Evolutionary conservation across 1,140 invertebrate genomes (phyloP).

Genomic region (Drosophila pallidifrons): DNA sequence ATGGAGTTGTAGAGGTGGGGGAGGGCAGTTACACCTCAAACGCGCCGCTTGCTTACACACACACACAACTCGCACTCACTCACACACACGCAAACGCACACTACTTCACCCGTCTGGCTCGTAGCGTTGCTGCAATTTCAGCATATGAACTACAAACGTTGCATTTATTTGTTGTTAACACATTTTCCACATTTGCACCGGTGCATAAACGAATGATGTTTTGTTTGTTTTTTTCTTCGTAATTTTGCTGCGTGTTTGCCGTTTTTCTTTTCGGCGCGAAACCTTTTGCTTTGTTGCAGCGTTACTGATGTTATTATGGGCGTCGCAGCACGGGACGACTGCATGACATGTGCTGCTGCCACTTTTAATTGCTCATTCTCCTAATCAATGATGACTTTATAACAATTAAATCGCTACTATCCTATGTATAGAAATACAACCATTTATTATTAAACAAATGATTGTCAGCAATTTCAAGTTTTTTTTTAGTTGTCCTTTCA

Average conservation of each 20-base stretch:
- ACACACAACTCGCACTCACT: conserved; percentile 20
- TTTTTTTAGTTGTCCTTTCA: neutral
- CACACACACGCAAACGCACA: conserved; percentile 23
- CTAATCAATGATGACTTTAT: neutral
- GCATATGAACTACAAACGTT: conserved; percentile 10
- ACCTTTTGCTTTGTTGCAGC: conserved; percentile 79
- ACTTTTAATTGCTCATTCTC: neutral
- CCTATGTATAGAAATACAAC: neutral
- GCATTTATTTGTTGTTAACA: conserved; percentile 37
- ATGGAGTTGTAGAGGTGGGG: conserved; percentile 21
- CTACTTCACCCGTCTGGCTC: conserved; percentile 38
- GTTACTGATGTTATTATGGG: conserved; percentile 61
- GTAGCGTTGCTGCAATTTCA: conserved; percentile 42
- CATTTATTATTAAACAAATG: neutral
- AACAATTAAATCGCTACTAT: neutral
- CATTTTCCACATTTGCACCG: conserved; percentile 42
- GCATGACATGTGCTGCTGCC: conserved; percentile 29
- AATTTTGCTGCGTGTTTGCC: conserved; percentile 48
- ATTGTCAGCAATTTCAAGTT: neutral
- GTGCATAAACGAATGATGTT: conserved; percentile 30
- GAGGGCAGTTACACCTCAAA: conserved; percentile 38
- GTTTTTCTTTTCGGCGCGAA: conserved; percentile 79
- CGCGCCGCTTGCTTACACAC: conserved; percentile 49
- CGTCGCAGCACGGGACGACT: conserved; percentile 52
- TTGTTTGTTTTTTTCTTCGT: conserved; percentile 29